phyloP scores from a whole-genome alignment of 2,888 invertebrate genomes.

The Noctua janthe region DNA sequence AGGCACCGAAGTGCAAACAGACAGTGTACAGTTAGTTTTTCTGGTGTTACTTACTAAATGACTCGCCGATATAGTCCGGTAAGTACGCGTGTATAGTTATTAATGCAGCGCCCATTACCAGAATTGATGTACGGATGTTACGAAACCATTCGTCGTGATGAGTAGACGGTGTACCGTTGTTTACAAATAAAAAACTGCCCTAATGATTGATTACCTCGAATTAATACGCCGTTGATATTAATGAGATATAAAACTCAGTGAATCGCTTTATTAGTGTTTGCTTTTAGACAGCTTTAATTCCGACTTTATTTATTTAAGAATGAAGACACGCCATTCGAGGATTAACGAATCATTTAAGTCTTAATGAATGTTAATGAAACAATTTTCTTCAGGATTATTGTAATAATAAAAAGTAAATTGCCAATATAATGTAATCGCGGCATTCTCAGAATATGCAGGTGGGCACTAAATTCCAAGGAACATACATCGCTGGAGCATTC shows the following conservation, averaged over 20 bases:
- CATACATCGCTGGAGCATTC: constrained; percentile 40
- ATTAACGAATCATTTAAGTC: constrained; percentile 25
- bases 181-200: constrained; percentile 61
- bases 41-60: constrained; percentile 77
- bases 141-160: constrained; percentile 60
- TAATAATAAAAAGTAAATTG: constrained; percentile 48
- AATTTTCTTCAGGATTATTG: constrained; percentile 39
- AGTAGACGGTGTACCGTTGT: constrained; percentile 62
- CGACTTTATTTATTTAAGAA: constrained; percentile 21
- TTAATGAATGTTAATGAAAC: constrained; percentile 46
- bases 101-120: constrained; percentile 76
- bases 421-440: constrained; percentile 37
- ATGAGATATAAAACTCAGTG: constrained; percentile 44
- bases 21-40: constrained; percentile 83
- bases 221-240: constrained; percentile 59
- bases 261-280: constrained; percentile 37
- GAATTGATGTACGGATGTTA: constrained; percentile 76
- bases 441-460: constrained; percentile 50
- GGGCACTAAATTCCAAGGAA: constrained; percentile 51
- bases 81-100: constrained; percentile 76
- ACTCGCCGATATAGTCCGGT: constrained; percentile 76
- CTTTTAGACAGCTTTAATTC: constrained; percentile 12
- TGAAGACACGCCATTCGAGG: constrained; percentile 23
- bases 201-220: constrained; percentile 65
- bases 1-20: constrained; percentile 85